These are phyloP conservation scores for Marisa cornuarietis DNA, from an alignment of 1,140 invertebrate species.

Conservation along the genomic window DNA sequence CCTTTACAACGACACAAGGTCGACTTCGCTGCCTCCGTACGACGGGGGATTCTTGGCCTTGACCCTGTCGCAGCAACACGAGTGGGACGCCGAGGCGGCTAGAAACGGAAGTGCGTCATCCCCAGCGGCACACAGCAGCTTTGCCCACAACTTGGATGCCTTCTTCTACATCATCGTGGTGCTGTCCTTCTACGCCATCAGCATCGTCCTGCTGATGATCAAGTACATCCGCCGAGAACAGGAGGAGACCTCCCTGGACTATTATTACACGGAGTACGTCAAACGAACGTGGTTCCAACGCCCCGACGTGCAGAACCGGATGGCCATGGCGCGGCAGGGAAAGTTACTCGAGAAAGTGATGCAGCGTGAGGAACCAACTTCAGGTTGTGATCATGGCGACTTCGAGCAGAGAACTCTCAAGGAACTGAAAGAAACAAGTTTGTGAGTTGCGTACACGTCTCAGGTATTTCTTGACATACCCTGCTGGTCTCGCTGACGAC, in stretches of 20 bases:
- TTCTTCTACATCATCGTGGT: conserved; percentile 59
- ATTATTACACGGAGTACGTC: conserved; percentile 55
- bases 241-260: conserved; percentile 44
- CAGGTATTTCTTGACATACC: no score
- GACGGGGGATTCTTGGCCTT: no score
- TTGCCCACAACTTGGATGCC: conserved; percentile 35
- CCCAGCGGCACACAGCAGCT: background rate
- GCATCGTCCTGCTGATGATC: conserved; percentile 55
- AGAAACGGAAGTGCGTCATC: no score
- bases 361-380: background rate
- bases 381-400: no score
- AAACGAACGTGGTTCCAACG: conserved; percentile 41
- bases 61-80: no score
- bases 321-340: conserved; percentile 26
- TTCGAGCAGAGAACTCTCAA: no score
- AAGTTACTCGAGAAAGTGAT: conserved; percentile 11
- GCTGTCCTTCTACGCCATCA: conserved; percentile 56
- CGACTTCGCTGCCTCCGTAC: no score
- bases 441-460: no score
- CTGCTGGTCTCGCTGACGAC: no score
- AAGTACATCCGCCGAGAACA: conserved; percentile 55
- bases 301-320: conserved; percentile 36
- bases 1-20: no score
- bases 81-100: no score
- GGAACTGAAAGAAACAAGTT: no score